Conservation (phyloP, 2,888 invertebrate genomes). For the Idaea biselata region DNA sequence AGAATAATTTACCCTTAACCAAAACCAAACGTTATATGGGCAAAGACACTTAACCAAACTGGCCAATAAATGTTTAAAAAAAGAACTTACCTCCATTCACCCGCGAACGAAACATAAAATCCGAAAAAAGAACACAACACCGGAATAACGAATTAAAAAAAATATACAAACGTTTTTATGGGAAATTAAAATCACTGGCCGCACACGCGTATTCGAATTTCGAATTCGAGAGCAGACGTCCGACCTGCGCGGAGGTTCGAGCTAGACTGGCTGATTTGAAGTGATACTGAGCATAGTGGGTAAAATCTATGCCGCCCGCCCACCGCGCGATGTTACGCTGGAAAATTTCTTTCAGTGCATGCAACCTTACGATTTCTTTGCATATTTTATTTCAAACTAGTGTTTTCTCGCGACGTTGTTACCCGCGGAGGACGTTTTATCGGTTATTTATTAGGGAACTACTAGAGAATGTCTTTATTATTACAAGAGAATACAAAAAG, state of each 20-base stretch:
- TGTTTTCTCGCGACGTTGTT: too few relatives aligned
- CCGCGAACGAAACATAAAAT: conserved; percentile 1
- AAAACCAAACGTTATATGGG: neutral
- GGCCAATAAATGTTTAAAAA: neutral
- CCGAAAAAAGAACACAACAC: conserved; percentile 1
- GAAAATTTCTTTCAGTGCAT: neutral
- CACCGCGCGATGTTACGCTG: neutral
- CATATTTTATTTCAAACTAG: neutral
- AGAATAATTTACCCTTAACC: too few relatives aligned
- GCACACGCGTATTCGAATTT: neutral
- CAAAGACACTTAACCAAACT: neutral
- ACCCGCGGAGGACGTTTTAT: too few relatives aligned
- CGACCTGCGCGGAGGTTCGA: neutral
- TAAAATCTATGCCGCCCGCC: neutral
- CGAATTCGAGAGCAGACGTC: neutral
- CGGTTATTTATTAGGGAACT: too few relatives aligned
- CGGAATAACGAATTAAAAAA: neutral
- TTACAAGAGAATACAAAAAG: too few relatives aligned
- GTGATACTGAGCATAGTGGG: neutral
- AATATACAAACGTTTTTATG: neutral
- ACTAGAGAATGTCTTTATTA: too few relatives aligned
- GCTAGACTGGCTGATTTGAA: neutral
- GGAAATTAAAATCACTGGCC: neutral
- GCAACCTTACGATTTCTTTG: neutral
- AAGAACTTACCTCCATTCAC: neutral